Conservation (phyloP, 2,797 vertebrate species). For the Macroramphosus scolopax region DNA sequence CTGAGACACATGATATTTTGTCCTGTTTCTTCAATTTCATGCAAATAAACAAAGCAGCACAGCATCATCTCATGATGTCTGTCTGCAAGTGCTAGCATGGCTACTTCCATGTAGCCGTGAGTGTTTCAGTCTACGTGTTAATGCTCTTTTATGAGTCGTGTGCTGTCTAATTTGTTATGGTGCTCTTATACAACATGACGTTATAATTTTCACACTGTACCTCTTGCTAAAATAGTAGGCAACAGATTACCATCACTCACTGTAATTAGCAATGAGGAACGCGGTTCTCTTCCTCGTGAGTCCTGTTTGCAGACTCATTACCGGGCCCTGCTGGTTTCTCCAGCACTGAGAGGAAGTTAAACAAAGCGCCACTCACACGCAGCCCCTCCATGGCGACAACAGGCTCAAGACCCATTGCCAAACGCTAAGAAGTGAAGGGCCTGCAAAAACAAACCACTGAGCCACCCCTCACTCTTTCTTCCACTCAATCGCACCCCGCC, state of each 20-base stretch:
- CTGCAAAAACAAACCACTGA: conserved; percentile 73
- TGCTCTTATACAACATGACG: neutral
- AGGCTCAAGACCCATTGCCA: conserved; percentile 65
- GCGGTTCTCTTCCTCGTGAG: conserved; percentile 59
- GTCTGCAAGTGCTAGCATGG: conserved; percentile 25
- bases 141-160: conserved; percentile 5
- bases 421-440: conserved; percentile 74
- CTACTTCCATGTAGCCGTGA: conserved; percentile 29
- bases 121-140: conserved; percentile 7
- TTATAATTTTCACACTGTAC: conserved; percentile 2
- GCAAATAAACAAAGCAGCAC: conserved; percentile 67
- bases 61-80: conserved; percentile 35
- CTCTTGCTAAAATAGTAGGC: conserved; percentile 22
- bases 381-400: conserved; percentile 67
- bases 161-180: conserved; percentile 2
- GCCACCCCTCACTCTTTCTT: conserved; percentile 69
- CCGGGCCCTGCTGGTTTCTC: conserved; percentile 77
- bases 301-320: conserved; percentile 83
- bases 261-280: conserved; percentile 70
- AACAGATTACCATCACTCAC: conserved; percentile 42
- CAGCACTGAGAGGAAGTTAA: conserved; percentile 81
- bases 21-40: conserved; percentile 68
- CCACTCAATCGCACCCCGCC: conserved; percentile 57
- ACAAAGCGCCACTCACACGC: conserved; percentile 77
- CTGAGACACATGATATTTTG: conserved; percentile 61